Conservation (phyloP, 2,797 vertebrate species). For the Valencia hispanica region DNA sequence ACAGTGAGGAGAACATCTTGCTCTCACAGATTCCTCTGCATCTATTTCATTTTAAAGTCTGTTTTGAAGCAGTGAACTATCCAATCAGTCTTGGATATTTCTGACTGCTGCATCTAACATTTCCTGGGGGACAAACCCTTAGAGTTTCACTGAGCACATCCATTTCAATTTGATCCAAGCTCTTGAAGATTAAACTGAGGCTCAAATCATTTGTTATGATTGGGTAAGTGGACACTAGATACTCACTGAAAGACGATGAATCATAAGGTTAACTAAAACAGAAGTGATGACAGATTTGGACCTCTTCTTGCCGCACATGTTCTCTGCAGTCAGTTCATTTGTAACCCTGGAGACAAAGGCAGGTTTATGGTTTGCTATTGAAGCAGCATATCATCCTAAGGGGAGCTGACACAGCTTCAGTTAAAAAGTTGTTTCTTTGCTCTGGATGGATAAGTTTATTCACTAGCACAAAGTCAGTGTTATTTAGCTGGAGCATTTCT, state of each 20-base stretch:
- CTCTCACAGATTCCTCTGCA: conserved; percentile 32
- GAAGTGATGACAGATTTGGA: conserved; percentile 57
- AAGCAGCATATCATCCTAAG: conserved; percentile 64
- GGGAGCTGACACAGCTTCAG: conserved; percentile 59
- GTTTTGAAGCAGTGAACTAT: conserved; percentile 29
- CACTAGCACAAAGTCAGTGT: conserved; percentile 56
- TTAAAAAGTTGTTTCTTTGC: conserved; percentile 60
- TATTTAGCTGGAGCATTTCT: conserved; percentile 44
- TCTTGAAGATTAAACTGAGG: conserved; percentile 55
- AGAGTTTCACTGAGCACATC: conserved; percentile 39
- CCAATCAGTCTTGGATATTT: conserved; percentile 31
- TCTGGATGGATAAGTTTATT: conserved; percentile 41
- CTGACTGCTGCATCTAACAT: conserved; percentile 1
- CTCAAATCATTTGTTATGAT: conserved; percentile 63
- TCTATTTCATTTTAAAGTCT: conserved; percentile 27
- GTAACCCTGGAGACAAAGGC: conserved; percentile 48
- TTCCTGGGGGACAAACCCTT: conserved; percentile 34
- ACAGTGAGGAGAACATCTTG: conserved; percentile 32
- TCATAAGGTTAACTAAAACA: conserved; percentile 59
- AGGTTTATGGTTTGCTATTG: conserved; percentile 69
- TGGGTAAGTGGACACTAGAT: conserved; percentile 46
- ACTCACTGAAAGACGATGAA: conserved; percentile 50
- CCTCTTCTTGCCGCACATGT: conserved; percentile 52
- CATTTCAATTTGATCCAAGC: conserved; percentile 55
- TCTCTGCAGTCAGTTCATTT: conserved; percentile 53